A percentile compares a stretch with the other conserved stretches of the same genome.
Conservation (phyloP, 2,113 vertebrate genomes). For the Calonectris borealis region DNA sequence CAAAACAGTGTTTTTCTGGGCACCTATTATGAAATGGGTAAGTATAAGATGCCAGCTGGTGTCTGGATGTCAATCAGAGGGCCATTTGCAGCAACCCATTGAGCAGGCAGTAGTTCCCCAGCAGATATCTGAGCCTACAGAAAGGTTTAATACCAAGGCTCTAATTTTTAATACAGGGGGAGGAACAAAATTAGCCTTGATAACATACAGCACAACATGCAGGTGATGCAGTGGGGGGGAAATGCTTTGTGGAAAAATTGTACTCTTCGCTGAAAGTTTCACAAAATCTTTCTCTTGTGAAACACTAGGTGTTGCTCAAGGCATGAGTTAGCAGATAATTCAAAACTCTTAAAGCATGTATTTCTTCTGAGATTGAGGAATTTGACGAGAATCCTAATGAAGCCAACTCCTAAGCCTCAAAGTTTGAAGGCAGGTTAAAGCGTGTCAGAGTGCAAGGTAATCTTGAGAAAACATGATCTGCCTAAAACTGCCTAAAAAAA, state of each 20-base stretch:
- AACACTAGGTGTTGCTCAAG: not conserved
- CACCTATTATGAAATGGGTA: slow-evolving; percentile 99
- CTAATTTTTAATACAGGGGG: not conserved
- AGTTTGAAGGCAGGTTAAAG: not conserved
- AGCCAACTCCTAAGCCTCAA: not conserved
- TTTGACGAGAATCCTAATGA: not conserved
- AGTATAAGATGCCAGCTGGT: slow-evolving; percentile 28
- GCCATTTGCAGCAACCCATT: not conserved
- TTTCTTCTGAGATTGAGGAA: not conserved
- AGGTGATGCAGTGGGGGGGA: not conserved
- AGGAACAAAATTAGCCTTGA: not conserved
- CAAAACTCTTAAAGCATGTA: not conserved
- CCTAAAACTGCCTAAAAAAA: not conserved
- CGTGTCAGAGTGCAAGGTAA: not conserved
- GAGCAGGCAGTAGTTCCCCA: not conserved
- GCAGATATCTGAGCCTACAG: not conserved
- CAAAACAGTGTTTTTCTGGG: slow-evolving; percentile 98
- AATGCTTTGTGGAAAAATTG: not conserved
- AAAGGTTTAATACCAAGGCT: not conserved
- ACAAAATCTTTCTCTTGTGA: not conserved
- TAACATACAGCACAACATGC: not conserved
- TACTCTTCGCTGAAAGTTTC: not conserved
- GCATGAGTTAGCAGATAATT: not conserved
- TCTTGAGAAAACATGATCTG: not conserved
- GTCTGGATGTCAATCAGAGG: not conserved